phyloP scores from a whole-genome alignment of 37 sponge, comb jelly and placozoan species.

The Geodia barretti region DNA sequence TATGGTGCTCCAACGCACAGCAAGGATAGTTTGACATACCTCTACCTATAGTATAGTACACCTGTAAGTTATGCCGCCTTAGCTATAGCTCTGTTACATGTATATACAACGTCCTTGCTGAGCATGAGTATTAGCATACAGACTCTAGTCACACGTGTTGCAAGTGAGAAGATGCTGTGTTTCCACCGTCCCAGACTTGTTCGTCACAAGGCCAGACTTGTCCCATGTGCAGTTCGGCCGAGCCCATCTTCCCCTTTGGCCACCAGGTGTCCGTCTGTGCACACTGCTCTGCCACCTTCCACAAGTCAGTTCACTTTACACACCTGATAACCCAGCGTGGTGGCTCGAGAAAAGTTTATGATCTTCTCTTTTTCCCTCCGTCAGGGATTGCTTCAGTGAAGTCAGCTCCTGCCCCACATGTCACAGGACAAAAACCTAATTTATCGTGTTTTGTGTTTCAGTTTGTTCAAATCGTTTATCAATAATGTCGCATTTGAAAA shows the following conservation, averaged over 20 bases:
- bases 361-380: background rate
- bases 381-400: slow-evolving; percentile 26
- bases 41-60: too few species aligned
- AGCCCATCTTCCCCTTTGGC: slow-evolving; percentile 78
- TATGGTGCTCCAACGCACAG: too few species aligned
- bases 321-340: background rate
- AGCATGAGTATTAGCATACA: background rate
- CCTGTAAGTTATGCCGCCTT: too few species aligned
- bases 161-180: background rate
- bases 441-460: too few species aligned
- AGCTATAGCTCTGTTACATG: too few species aligned
- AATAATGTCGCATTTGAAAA: too few species aligned
- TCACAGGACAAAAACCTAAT: background rate
- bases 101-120: background rate
- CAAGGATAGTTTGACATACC: too few species aligned
- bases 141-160: background rate
- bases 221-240: slow-evolving; percentile 59
- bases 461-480: too few species aligned
- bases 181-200: slow-evolving; percentile 48
- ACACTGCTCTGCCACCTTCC: slow-evolving; percentile 56
- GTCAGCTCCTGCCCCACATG: slow-evolving; percentile 23
- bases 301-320: slow-evolving; percentile 49
- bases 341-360: background rate
- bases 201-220: slow-evolving; percentile 48
- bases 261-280: slow-evolving; percentile 36